phyloP scores from a whole-genome alignment of 2,888 invertebrate species.

The Cylindroiulus punctatus region DNA sequence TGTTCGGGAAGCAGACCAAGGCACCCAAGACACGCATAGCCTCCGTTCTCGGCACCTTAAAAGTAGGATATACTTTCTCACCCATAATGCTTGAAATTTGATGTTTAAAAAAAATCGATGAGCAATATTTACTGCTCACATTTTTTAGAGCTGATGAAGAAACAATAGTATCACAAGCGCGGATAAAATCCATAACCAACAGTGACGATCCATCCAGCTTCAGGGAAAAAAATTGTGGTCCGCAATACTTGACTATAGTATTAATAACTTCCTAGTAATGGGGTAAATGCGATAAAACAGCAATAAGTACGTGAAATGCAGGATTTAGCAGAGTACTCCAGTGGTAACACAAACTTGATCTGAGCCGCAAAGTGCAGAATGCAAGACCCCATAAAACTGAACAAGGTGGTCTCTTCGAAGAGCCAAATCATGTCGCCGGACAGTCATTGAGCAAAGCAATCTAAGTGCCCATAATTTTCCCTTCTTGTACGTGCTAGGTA shows the following conservation, averaged over 20 bases:
- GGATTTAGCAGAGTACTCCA: background rate
- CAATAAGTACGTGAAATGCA: slow-evolving; percentile 23
- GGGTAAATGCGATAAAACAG: slow-evolving; percentile 52
- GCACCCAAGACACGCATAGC: slow-evolving; percentile 90
- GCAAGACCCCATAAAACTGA: slow-evolving; percentile 87
- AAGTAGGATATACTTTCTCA: too few relatives aligned
- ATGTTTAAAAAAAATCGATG: background rate
- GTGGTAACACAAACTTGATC: slow-evolving; percentile 70
- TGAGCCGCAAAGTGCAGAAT: slow-evolving; percentile 72
- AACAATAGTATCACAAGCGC: slow-evolving; percentile 87
- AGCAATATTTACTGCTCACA: background rate
- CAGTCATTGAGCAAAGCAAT: slow-evolving; percentile 80
- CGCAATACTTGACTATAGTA: slow-evolving; percentile 80
- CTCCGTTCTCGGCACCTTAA: slow-evolving; percentile 84
- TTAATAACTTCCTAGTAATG: slow-evolving; percentile 79
- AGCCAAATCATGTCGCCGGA: slow-evolving; percentile 82
- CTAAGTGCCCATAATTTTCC: slow-evolving; percentile 89
- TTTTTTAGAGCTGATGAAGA: slow-evolving; percentile 71
- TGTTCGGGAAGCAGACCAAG: slow-evolving; percentile 82
- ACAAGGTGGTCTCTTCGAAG: slow-evolving; percentile 78
- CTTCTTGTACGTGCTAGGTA: slow-evolving; percentile 76
- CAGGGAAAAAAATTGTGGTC: slow-evolving; percentile 85
- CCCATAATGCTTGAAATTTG: too few relatives aligned
- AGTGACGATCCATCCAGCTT: slow-evolving; percentile 89
- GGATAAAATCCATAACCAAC: slow-evolving; percentile 86